These are phyloP conservation scores for Empis stercorea DNA, from an alignment of 2,888 invertebrate genomes.

Conservation along the genomic window DNA sequence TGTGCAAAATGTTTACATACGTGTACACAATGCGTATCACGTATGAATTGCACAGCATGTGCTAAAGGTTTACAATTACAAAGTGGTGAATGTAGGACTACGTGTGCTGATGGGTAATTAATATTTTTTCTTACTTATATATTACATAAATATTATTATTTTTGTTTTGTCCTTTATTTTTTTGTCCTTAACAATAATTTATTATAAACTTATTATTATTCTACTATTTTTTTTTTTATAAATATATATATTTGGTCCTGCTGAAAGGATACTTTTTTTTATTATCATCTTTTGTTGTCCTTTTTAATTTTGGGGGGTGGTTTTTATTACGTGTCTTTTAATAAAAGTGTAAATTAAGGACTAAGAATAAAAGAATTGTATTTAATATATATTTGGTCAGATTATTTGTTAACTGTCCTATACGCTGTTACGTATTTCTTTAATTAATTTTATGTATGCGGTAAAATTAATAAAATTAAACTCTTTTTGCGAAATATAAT, in stretches of 20 bases:
- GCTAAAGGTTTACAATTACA: constrained; percentile 63
- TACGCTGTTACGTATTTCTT: too few species aligned
- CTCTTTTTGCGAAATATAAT: too few species aligned
- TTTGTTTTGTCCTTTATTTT: constrained; percentile 1
- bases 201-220: background rate
- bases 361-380: too few species aligned
- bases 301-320: background rate
- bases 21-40: constrained; percentile 62
- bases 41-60: constrained; percentile 70
- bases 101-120: constrained; percentile 56
- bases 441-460: too few species aligned
- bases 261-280: background rate
- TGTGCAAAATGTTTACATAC: constrained; percentile 72
- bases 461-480: too few species aligned
- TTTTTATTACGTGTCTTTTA: too few species aligned
- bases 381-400: too few species aligned
- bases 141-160: constrained; percentile 5
- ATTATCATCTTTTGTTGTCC: background rate
- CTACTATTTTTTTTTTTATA: background rate
- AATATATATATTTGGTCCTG: background rate
- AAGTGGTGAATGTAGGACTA: constrained; percentile 68
- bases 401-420: too few species aligned
- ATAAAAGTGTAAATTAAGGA: too few species aligned
- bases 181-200: background rate
- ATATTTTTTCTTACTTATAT: constrained; percentile 11